phyloP scores from a whole-genome alignment of 2,113 vertebrate genomes.

The Corapipo altera region DNA sequence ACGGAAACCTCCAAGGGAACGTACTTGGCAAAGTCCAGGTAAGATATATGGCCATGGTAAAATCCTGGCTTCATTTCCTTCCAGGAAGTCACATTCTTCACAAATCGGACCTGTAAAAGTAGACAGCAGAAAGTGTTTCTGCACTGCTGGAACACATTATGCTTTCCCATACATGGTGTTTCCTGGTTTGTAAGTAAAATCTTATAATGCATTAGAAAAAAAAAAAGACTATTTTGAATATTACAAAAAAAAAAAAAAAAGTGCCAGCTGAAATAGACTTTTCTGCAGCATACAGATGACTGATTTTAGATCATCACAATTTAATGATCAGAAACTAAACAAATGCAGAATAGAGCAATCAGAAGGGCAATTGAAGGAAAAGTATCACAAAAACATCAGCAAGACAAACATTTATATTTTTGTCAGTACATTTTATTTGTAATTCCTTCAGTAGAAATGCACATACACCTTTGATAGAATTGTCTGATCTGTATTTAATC shows the following conservation, averaged over 20 bases:
- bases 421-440: not conserved
- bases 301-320: not conserved
- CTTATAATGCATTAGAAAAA: not conserved
- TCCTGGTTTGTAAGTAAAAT: not conserved
- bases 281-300: not conserved
- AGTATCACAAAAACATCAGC: not conserved
- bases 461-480: not conserved
- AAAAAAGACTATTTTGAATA: not conserved
- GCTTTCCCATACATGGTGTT: not conserved
- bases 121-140: constrained; percentile 19
- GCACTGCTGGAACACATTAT: not conserved
- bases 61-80: constrained; percentile 96
- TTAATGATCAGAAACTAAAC: not conserved
- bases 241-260: not conserved
- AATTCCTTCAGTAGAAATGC: not conserved
- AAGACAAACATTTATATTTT: not conserved
- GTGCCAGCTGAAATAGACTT: not conserved
- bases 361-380: not conserved
- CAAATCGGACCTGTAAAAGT: constrained; percentile 87
- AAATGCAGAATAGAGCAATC: not conserved
- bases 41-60: constrained; percentile 95
- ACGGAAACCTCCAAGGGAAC: constrained; percentile 30
- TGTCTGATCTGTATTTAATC: not conserved
- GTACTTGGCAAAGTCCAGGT: constrained; percentile 95
- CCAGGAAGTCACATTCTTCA: constrained; percentile 95